These are phyloP conservation scores for Rattus norvegicus DNA, from an alignment of 2,113 vertebrate genomes.

Conservation along the genomic window GRCr8 NC_086024.1:59963501-59964000, in stretches of 20 bases:
- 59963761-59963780: slow-evolving; percentile 42
- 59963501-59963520: background rate
- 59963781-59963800: slow-evolving; percentile 43
- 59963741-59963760: background rate
- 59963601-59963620: background rate
- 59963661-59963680: background rate
- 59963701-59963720: background rate
- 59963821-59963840: slow-evolving; percentile 77
- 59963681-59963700: slow-evolving; percentile 12
- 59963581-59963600: background rate
- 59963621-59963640: background rate
- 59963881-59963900: slow-evolving; percentile 65
- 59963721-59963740: slow-evolving; percentile 51
- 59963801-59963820: slow-evolving; percentile 49
- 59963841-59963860: slow-evolving; percentile 78
- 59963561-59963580: background rate
- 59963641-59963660: background rate
- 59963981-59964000: background rate
- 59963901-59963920: slow-evolving; percentile 71
- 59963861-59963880: slow-evolving; percentile 57
- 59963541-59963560: background rate
- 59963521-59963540: background rate
- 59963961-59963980: slow-evolving; percentile 49
- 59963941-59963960: slow-evolving; percentile 18
- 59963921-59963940: slow-evolving; percentile 68